Evolutionary conservation across 2,113 vertebrate genomes (phyloP).

Genomic region (Balaeniceps rex): DNA sequence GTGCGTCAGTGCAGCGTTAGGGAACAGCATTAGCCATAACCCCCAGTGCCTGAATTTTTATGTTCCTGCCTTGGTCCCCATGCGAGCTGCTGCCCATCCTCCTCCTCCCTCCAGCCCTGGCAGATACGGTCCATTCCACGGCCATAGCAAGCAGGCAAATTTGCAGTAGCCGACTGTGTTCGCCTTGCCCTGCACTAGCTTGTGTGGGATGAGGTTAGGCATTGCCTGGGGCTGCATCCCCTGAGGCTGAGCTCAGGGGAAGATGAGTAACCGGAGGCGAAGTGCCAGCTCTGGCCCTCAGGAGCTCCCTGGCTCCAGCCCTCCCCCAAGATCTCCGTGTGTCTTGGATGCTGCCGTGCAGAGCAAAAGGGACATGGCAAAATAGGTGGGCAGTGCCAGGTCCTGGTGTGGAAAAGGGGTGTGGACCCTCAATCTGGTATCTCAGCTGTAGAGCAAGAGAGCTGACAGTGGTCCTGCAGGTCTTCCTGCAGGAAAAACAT

Average conservation of each 20-base stretch:
- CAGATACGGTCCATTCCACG: accelerated
- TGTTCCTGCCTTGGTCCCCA: not conserved
- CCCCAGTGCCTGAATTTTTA: not conserved
- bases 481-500: not conserved
- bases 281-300: not conserved
- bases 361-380: not conserved
- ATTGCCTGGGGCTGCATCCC: not conserved
- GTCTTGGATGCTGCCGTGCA: not conserved
- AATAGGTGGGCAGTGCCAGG: not conserved
- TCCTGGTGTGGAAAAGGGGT: not conserved
- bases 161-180: not conserved
- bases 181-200: not conserved
- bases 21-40: not conserved
- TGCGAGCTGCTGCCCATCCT: not conserved
- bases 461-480: not conserved
- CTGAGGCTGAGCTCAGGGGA: not conserved
- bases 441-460: not conserved
- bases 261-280: not conserved
- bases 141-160: not conserved
- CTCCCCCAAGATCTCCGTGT: not conserved
- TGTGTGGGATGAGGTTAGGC: not conserved
- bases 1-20: accelerated
- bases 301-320: not conserved
- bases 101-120: not conserved
- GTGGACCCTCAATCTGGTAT: not conserved